A percentile compares a stretch with the other conserved stretches of the same genome.
phyloP scores from a whole-genome alignment of 2,797 vertebrate genomes.

The Cossypha dichroa region DNA sequence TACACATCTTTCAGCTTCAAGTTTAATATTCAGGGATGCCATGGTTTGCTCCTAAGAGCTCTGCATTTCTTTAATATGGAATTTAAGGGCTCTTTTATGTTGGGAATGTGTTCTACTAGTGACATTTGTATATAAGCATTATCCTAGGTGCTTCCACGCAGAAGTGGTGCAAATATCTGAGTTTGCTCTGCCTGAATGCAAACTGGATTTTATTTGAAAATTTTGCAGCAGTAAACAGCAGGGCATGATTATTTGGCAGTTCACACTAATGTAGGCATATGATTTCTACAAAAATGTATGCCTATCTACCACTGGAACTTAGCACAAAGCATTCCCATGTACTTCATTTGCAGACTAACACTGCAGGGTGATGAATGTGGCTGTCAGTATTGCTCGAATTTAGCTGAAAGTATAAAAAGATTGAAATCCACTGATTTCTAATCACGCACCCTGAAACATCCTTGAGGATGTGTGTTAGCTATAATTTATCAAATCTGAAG shows the following conservation, averaged over 20 bases:
- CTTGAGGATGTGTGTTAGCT: not conserved
- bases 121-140: not conserved
- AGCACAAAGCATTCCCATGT: not conserved
- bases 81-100: not conserved
- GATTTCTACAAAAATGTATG: not conserved
- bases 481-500: not conserved
- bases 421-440: not conserved
- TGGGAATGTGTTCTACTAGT: not conserved
- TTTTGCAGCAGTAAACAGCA: not conserved
- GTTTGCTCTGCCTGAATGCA: not conserved
- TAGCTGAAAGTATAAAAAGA: not conserved
- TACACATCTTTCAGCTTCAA: not conserved
- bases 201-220: not conserved
- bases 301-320: not conserved
- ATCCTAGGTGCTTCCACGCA: not conserved
- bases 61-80: not conserved
- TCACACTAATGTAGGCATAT: not conserved
- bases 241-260: not conserved
- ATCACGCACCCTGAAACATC: accelerated
- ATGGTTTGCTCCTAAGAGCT: not conserved
- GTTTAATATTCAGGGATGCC: not conserved
- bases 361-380: not conserved
- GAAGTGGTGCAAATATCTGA: not conserved
- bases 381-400: not conserved
- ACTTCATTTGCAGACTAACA: not conserved